Conservation (phyloP, 1,140 invertebrate genomes). For the Drosophila nebulosa region DNA sequence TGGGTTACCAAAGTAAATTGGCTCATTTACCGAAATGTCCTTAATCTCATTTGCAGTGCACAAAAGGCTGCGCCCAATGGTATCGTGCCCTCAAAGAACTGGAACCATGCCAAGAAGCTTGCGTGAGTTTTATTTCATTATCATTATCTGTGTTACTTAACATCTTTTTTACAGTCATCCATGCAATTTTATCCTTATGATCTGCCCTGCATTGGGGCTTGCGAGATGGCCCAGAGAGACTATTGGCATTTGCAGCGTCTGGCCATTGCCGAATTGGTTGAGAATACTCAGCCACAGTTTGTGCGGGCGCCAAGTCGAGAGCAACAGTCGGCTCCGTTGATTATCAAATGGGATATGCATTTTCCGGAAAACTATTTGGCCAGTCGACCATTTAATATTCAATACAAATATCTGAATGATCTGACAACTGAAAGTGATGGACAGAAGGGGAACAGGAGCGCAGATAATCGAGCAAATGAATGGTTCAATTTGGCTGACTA, state of each 20-base stretch:
- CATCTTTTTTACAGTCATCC: constrained; percentile 85
- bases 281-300: constrained; percentile 52
- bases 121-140: constrained; percentile 84
- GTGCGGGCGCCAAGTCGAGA: constrained; percentile 18
- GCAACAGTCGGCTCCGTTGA: constrained; percentile 80
- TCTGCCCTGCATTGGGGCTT: constrained; percentile 84
- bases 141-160: background rate
- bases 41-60: constrained; percentile 83
- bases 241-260: constrained; percentile 70
- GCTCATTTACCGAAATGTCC: too few species aligned
- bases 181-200: constrained; percentile 88
- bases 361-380: constrained; percentile 81
- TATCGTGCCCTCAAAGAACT: constrained; percentile 84
- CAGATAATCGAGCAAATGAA: constrained; percentile 84
- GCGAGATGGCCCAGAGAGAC: constrained; percentile 60
- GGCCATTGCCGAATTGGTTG: constrained; percentile 48
- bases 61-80: constrained; percentile 86
- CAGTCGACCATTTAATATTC: constrained; percentile 81
- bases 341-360: constrained; percentile 88
- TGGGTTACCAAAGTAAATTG: too few species aligned
- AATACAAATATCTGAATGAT: constrained; percentile 86
- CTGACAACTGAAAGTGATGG: constrained; percentile 85
- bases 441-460: too few species aligned
- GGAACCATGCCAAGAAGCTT: constrained; percentile 85
- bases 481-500: constrained; percentile 84